phyloP scores from a whole-genome alignment of 2,113 vertebrate species.

The Cololabis saira region DNA sequence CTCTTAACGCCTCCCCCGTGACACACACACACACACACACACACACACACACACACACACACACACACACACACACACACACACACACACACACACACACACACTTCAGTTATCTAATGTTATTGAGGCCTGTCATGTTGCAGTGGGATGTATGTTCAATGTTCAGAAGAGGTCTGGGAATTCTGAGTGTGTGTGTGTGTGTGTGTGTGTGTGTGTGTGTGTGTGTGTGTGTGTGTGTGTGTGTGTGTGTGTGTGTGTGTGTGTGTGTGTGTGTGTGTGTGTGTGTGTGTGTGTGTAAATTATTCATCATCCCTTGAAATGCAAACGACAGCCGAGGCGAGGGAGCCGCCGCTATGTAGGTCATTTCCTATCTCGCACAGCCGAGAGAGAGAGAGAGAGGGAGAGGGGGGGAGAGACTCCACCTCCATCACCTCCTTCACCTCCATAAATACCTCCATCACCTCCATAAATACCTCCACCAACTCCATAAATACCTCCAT shows the following conservation, averaged over 20 bases:
- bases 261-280: constrained; percentile 12
- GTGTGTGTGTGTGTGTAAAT: constrained; percentile 47
- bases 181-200: neutral
- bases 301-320: constrained; percentile 67
- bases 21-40: neutral
- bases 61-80: constrained; percentile 7
- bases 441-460: too few relatives aligned
- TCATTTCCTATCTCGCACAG: constrained; percentile 56
- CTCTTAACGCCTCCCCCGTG: constrained; percentile 27
- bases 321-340: constrained; percentile 63
- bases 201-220: constrained; percentile 18
- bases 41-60: constrained; percentile 24
- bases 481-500: too few relatives aligned
- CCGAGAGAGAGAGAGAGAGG: constrained; percentile 28
- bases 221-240: constrained; percentile 5
- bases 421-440: too few relatives aligned
- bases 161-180: constrained; percentile 38
- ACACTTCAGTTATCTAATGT: constrained; percentile 37
- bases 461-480: too few relatives aligned
- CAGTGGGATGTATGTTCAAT: constrained; percentile 27
- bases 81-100: constrained; percentile 6
- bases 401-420: too few relatives aligned
- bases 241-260: constrained; percentile 4
- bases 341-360: constrained; percentile 62
- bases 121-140: constrained; percentile 53